A percentile compares a stretch with the other conserved stretches of the same genome.
phyloP scores from a whole-genome alignment of 2,113 vertebrate species.

The Brachionichthys hirsutus region DNA sequence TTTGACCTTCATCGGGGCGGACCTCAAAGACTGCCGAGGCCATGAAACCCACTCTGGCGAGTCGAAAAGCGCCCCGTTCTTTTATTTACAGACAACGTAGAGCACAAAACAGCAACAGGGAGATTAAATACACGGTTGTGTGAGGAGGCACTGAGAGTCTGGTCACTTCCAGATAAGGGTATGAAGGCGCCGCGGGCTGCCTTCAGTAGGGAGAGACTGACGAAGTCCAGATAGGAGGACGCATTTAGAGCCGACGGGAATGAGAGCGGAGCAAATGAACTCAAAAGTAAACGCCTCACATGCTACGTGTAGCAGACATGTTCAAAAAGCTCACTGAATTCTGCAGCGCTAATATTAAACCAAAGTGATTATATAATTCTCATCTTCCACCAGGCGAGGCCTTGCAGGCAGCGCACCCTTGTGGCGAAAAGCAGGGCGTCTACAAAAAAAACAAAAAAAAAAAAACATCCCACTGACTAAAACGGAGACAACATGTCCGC shows the following conservation, averaged over 20 bases:
- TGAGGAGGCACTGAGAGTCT: constrained; percentile 51
- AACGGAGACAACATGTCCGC: background rate
- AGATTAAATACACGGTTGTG: constrained; percentile 40
- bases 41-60: constrained; percentile 38
- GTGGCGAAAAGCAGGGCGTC: constrained; percentile 50
- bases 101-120: constrained; percentile 49
- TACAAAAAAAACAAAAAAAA: too few species aligned
- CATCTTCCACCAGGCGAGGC: background rate
- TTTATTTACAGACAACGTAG: constrained; percentile 72
- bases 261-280: constrained; percentile 7
- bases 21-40: constrained; percentile 62
- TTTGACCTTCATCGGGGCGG: constrained; percentile 37
- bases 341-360: background rate
- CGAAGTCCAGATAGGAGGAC: constrained; percentile 53
- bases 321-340: background rate
- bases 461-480: constrained; percentile 21
- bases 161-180: constrained; percentile 74
- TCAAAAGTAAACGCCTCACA: too few species aligned
- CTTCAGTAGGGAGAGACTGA: constrained; percentile 53
- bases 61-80: constrained; percentile 39
- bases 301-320: background rate
- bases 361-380: background rate
- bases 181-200: constrained; percentile 50
- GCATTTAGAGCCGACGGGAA: constrained; percentile 37
- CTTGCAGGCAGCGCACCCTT: constrained; percentile 58